A percentile compares a stretch with the other conserved stretches of the same genome.
Evolutionary conservation across 2,888 invertebrate genomes (phyloP).

Genomic region (Nineta flava): DNA sequence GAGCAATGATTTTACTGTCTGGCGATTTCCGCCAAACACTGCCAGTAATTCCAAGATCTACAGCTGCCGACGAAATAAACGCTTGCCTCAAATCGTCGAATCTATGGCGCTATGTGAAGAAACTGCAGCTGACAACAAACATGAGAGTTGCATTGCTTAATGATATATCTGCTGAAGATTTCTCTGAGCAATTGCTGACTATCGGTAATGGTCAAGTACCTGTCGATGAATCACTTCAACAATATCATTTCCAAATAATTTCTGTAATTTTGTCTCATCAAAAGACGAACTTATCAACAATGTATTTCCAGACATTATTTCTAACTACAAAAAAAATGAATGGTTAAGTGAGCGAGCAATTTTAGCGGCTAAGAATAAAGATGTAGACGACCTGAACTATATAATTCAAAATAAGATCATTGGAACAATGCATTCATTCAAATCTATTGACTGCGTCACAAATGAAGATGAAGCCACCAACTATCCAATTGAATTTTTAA

Average conservation of each 20-base stretch:
- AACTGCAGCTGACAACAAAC: slow-evolving; percentile 9
- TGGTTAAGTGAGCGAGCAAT: not conserved
- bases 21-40: too few relatives aligned
- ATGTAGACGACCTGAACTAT: not conserved
- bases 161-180: slow-evolving; percentile 7
- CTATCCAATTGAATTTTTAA: too few relatives aligned
- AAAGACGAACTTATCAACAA: too few relatives aligned
- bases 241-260: slow-evolving; percentile 19
- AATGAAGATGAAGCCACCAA: too few relatives aligned
- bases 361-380: not conserved
- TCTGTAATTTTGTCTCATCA: slow-evolving; percentile 20
- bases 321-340: slow-evolving; percentile 9
- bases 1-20: too few relatives aligned
- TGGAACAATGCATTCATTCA: too few relatives aligned
- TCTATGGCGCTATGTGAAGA: slow-evolving; percentile 10
- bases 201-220: slow-evolving; percentile 19
- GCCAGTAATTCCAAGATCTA: slow-evolving; percentile 12
- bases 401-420: too few relatives aligned
- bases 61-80: slow-evolving; percentile 10
- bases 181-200: slow-evolving; percentile 16
- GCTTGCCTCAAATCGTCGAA: too few relatives aligned
- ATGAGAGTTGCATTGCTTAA: slow-evolving; percentile 10
- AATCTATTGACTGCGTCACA: too few relatives aligned
- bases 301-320: slow-evolving; percentile 17
- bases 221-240: slow-evolving; percentile 19